Base-by-base conservation (phyloP, 1,140 invertebrate species). In the Lepidurus apus region DNA sequence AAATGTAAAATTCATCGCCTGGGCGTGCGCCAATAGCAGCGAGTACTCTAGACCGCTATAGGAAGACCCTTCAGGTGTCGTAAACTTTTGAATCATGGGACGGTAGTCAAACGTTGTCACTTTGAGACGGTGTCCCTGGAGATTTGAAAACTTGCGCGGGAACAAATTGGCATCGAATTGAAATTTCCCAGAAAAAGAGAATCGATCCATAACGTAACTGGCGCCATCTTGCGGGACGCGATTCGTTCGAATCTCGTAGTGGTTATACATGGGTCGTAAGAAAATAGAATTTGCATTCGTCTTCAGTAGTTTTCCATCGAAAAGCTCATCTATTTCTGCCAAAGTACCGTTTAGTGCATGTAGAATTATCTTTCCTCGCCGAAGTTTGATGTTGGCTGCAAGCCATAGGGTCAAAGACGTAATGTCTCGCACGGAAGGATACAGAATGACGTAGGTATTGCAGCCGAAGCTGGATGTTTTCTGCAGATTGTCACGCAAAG, bases 1-100 rank as follows among this genome's bases (percentile, higher is more conserved):
- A 0, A 88, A 86, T 80, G 86, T 83, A 81, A 93, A 94, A 81
- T 93, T 92, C 86, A 93, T 89, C 78, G 87, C 87, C 80, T 89
- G 86, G 0, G 90, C 87, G 74, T 93, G 82, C 0, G 91, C 88
- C 79, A 88, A 85, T 1, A 93, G 83, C 77, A 93, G 90, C 91
- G 53, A 65, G 13, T 65, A 65, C 13, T 65, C 53, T 0, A 65
- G 3, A 17, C 53, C 53, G 53, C 53, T 65, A 21, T 65, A 65
- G 9, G n/a, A 65, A 21, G 7, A 65, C 17, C 53, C 53, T n/a
- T 17, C 13, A 7, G 13, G 17, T 9, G 53, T 65, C 21, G 53
- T 13, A 65, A 65, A 65, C 53, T n/a, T 65, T 21, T 65, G 53
- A 7, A 65, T 65, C 53, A 65, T 13, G 53, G 53, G 53, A 4